A percentile compares a stretch with the other conserved stretches of the same genome.
phyloP scores from a whole-genome alignment of 2,888 invertebrate species.

The Siphonodentalium dalli region DNA sequence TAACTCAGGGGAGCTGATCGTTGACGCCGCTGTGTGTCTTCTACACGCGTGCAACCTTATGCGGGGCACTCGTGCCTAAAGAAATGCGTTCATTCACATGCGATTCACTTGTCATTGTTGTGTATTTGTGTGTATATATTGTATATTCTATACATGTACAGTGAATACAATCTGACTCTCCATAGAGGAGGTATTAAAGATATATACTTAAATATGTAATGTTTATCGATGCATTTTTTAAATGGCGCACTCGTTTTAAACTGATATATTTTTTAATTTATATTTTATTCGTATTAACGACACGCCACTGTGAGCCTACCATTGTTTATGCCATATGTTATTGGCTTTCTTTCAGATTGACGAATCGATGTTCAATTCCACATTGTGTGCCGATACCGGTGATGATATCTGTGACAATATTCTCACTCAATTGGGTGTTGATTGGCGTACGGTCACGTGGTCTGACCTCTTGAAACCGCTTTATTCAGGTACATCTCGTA shows the following conservation, averaged over 20 bases:
- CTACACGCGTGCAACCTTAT: too few relatives aligned
- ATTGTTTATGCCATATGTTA: not conserved
- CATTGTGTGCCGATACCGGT: not conserved
- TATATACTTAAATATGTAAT: too few relatives aligned
- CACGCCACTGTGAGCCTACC: not conserved
- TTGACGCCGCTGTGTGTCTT: too few relatives aligned
- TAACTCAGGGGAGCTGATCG: too few relatives aligned
- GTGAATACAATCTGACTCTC: too few relatives aligned
- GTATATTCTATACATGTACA: too few relatives aligned
- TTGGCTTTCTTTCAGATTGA: not conserved
- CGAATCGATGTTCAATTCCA: conserved; percentile 1
- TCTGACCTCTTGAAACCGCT: conserved; percentile 12
- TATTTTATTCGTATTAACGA: not conserved
- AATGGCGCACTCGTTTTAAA: not conserved
- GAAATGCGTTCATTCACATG: too few relatives aligned
- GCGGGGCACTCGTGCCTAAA: too few relatives aligned
- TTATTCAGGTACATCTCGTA: conserved; percentile 17
- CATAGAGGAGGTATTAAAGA: too few relatives aligned
- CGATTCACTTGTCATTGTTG: too few relatives aligned
- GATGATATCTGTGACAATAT: conserved; percentile 1
- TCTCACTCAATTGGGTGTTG: not conserved
- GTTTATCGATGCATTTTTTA: too few relatives aligned
- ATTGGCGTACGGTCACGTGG: conserved; percentile 7
- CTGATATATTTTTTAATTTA: not conserved
- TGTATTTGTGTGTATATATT: too few relatives aligned